Evolutionary conservation across 1,140 invertebrate species (phyloP).

Genomic region (Drosophila rhopaloa): DNA sequence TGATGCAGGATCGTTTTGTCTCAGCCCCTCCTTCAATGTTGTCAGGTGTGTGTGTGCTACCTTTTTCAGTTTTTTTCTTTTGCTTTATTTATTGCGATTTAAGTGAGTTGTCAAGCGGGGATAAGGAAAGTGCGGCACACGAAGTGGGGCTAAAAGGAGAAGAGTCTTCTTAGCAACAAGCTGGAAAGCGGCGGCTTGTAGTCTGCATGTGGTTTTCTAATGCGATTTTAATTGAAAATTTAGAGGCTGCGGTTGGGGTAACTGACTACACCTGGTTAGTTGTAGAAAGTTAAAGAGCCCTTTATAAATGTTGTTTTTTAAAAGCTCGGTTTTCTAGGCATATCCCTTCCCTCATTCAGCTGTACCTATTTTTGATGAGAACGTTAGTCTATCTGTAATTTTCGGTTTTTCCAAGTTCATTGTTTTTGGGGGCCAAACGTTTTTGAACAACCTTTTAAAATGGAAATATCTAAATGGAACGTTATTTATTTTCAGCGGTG

Average conservation of each 20-base stretch:
- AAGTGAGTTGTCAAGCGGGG: constrained; percentile 74
- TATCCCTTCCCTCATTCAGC: no score
- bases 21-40: constrained; percentile 40
- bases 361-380: no score
- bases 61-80: constrained; percentile 41
- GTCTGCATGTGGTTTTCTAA: constrained; percentile 52
- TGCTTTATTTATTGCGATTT: constrained; percentile 78
- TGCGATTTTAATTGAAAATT: constrained; percentile 75
- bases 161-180: constrained; percentile 33
- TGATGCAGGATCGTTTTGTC: constrained; percentile 54
- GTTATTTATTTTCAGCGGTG: no score
- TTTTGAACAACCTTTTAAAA: no score
- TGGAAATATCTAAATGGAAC: no score
- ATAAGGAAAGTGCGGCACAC: constrained; percentile 14
- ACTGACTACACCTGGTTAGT: constrained; percentile 6
- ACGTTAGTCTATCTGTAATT: no score
- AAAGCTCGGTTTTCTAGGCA: no score
- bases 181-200: constrained; percentile 20
- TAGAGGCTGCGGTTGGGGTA: constrained; percentile 12
- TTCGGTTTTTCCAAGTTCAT: no score
- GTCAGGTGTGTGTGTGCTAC: constrained; percentile 63
- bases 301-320: not conserved
- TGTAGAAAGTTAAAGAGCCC: not conserved
- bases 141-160: not conserved
- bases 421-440: no score